Conservation (phyloP, 2,888 invertebrate genomes). For the Harpalus rubripes region DNA sequence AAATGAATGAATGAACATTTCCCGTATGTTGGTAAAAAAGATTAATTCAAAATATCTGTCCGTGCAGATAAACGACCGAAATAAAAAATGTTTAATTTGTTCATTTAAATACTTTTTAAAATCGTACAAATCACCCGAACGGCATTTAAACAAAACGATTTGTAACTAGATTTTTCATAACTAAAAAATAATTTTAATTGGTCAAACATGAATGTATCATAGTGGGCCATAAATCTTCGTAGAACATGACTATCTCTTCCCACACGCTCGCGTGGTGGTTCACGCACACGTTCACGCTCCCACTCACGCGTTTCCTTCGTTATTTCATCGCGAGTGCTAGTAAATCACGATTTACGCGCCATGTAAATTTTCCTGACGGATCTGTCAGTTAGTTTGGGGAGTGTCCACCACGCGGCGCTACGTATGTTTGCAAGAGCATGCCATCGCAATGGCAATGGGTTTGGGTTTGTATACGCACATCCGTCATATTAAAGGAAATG, state of each 20-base stretch:
- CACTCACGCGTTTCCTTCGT: conserved; percentile 47
- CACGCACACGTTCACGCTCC: conserved; percentile 28
- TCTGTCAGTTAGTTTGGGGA: conserved; percentile 57
- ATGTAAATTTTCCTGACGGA: conserved; percentile 64
- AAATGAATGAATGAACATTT: conserved; percentile 15
- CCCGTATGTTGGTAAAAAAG: conserved; percentile 10
- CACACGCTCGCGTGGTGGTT: conserved; percentile 41
- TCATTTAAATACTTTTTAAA: conserved; percentile 38
- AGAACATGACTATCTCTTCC: conserved; percentile 30
- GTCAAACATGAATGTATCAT: conserved; percentile 26
- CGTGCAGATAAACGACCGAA: conserved; percentile 10
- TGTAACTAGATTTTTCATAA: conserved; percentile 36
- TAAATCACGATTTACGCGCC: conserved; percentile 62
- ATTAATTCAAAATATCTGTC: conserved; percentile 37
- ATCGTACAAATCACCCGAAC: conserved; percentile 10
- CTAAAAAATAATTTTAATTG: conserved; percentile 59
- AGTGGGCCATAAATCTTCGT: not conserved
- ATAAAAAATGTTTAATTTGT: conserved; percentile 26
- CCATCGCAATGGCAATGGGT: not conserved
- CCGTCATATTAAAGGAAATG: conserved; percentile 62
- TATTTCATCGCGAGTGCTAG: conserved; percentile 49
- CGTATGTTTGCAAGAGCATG: not conserved
- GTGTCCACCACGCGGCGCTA: conserved; percentile 4
- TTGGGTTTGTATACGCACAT: conserved; percentile 26
- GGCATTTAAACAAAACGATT: conserved; percentile 35